A percentile compares a stretch with the other conserved stretches of the same genome.
phyloP scores from a whole-genome alignment of 2,888 invertebrate genomes.

The Aleiodes alternator region DNA sequence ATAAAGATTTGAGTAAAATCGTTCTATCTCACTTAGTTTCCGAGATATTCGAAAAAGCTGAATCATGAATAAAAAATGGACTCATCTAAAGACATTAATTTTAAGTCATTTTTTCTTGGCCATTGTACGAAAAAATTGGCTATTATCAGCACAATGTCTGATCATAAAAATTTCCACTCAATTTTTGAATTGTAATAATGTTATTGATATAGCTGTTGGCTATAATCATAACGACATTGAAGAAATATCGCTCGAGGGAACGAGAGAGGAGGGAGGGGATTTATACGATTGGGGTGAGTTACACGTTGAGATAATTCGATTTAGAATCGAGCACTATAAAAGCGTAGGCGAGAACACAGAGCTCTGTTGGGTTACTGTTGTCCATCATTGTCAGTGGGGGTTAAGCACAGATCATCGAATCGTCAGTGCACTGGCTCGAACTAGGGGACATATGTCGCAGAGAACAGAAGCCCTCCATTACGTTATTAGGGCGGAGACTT shows the following conservation, averaged over 20 bases:
- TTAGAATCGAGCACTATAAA: conserved; percentile 54
- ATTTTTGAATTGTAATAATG: no score
- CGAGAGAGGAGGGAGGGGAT: background rate
- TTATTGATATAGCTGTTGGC: no score
- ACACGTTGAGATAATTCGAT: conserved; percentile 57
- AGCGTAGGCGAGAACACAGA: conserved; percentile 52
- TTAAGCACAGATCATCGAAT: conserved; percentile 67
- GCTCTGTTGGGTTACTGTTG: conserved; percentile 33
- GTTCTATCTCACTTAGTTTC: no score
- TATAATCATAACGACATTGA: background rate
- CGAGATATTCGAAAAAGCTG: no score
- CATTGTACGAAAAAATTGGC: no score
- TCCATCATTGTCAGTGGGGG: conserved; percentile 51
- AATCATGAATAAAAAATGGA: no score
- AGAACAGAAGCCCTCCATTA: conserved; percentile 68
- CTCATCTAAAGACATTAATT: no score
- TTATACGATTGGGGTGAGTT: background rate
- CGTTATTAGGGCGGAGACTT: conserved; percentile 66
- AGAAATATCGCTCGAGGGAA: conserved; percentile 11
- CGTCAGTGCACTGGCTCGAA: conserved; percentile 68
- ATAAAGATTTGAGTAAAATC: no score
- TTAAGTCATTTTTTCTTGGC: no score
- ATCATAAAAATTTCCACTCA: no score
- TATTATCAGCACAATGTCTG: no score
- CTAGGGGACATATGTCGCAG: conserved; percentile 70